phyloP scores from a whole-genome alignment of 2,888 invertebrate genomes.

The Archips xylosteana region DNA sequence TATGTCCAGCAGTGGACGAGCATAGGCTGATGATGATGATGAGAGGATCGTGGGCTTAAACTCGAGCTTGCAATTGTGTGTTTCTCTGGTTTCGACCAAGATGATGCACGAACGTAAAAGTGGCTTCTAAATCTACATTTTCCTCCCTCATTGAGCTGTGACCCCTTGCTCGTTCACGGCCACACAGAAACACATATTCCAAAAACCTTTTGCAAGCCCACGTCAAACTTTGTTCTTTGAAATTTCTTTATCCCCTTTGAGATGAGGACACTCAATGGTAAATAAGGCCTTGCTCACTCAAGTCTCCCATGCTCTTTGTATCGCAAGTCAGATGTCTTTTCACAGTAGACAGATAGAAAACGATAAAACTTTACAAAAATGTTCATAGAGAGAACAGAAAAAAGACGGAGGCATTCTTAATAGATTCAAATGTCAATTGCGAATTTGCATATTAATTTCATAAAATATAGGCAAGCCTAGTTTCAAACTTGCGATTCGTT shows the following conservation, averaged over 20 bases:
- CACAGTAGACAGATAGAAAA: not conserved
- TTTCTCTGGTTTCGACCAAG: no score
- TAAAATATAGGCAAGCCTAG: no score
- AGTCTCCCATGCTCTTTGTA: slow-evolving; percentile 17
- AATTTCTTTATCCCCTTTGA: slow-evolving; percentile 2
- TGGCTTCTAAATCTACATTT: not conserved
- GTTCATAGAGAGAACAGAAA: no score
- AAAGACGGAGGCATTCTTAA: no score
- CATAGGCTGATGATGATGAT: no score
- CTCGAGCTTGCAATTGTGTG: no score
- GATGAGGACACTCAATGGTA: slow-evolving; percentile 1
- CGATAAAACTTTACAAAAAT: not conserved
- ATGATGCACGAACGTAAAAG: no score
- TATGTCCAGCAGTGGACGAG: no score
- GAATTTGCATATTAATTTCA: no score
- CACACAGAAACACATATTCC: not conserved
- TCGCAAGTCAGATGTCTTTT: not conserved
- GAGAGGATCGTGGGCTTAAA: no score
- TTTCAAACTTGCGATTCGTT: no score
- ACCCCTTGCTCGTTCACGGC: not conserved
- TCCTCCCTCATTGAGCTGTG: not conserved
- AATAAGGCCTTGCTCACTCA: not conserved
- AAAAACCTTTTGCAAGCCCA: not conserved
- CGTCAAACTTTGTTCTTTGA: slow-evolving; percentile 6
- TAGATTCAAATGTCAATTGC: no score